Conservation (phyloP, 2,797 vertebrate genomes). For the Buceros bicornis region DNA sequence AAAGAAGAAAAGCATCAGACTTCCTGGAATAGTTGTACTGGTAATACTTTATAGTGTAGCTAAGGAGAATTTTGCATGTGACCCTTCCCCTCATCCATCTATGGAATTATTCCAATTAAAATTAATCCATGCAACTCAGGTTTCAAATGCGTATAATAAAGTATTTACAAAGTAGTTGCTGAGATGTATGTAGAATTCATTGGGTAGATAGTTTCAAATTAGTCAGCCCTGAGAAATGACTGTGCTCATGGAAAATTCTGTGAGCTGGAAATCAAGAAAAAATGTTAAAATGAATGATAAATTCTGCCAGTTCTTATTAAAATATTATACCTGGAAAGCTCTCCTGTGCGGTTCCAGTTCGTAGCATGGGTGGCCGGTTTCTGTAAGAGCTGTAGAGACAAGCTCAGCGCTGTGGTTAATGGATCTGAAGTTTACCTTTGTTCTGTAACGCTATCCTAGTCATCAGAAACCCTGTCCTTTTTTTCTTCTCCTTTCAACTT, state of each 20-base stretch:
- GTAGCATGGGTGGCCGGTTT: neutral
- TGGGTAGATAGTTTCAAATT: neutral
- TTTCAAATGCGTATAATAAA: neutral
- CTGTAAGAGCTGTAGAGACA: neutral
- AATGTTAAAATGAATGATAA: neutral
- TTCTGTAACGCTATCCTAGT: neutral
- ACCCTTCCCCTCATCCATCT: neutral
- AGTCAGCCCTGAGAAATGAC: neutral
- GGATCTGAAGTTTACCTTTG: neutral
- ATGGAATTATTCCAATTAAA: neutral
- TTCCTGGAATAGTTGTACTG: neutral
- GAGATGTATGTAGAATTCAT: neutral
- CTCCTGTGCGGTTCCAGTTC: neutral
- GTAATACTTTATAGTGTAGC: neutral
- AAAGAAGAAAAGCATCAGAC: neutral
- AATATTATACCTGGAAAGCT: neutral
- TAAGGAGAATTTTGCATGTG: neutral
- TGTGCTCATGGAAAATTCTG: neutral
- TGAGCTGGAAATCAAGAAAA: constrained; percentile 1
- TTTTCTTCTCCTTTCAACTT: neutral
- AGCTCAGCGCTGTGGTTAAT: neutral
- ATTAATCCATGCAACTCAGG: neutral
- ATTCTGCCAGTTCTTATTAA: neutral
- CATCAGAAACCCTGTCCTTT: neutral
- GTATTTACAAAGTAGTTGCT: neutral